phyloP scores from a whole-genome alignment of 2,113 vertebrate species.

The Ammodytes dubius region DNA sequence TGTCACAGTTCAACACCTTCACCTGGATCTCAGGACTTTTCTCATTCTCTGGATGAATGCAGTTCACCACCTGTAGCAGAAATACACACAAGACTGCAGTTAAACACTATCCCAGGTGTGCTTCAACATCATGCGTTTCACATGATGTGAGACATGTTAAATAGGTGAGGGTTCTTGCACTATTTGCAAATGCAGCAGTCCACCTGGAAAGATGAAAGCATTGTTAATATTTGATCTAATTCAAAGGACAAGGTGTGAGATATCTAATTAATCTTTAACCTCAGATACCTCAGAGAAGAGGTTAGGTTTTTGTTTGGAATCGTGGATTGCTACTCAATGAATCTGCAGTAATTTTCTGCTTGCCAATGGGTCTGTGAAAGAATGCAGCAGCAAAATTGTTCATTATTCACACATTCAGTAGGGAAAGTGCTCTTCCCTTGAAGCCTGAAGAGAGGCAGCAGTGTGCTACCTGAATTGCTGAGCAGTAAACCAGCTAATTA shows the following conservation, averaged over 20 bases:
- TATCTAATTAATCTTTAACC: conserved; percentile 3
- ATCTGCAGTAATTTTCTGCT: conserved; percentile 35
- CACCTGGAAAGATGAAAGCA: not conserved
- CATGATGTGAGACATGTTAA: not conserved
- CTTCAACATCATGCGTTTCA: not conserved
- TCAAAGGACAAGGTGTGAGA: not conserved
- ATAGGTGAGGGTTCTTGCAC: not conserved
- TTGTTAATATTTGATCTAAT: not conserved
- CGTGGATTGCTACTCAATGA: conserved; percentile 29
- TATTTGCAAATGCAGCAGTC: not conserved
- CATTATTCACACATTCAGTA: conserved; percentile 3
- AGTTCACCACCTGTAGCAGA: conserved; percentile 92
- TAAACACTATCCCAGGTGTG: not conserved
- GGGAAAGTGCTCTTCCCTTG: conserved; percentile 44
- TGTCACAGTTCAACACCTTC: conserved; percentile 97
- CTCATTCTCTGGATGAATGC: conserved; percentile 95
- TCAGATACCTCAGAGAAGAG: not conserved
- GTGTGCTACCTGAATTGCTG: conserved; percentile 58
- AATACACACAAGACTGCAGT: not conserved
- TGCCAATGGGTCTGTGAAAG: conserved; percentile 28
- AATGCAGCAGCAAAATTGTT: conserved; percentile 22
- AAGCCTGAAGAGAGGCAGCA: conserved; percentile 23
- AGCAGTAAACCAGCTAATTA: conserved; percentile 70
- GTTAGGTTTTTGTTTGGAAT: conserved; percentile 25
- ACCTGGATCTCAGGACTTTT: conserved; percentile 96